Evolutionary conservation across 1,140 invertebrate species (phyloP).

Genomic region (Whitmania pigra): DNA sequence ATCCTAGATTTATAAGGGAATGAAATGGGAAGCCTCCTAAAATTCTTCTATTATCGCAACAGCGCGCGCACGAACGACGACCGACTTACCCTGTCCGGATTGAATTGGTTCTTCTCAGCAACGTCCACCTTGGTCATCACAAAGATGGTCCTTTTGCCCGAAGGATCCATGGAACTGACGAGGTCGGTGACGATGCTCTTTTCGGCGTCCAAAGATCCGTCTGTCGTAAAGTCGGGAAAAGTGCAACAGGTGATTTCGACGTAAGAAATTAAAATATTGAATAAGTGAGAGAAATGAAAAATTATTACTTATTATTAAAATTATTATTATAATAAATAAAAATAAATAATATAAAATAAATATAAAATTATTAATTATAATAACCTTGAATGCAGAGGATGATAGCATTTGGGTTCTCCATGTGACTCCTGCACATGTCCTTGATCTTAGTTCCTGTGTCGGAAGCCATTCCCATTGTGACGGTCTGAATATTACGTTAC

Average conservation of each 20-base stretch:
- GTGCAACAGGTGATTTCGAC: no score
- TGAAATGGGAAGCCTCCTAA: no score
- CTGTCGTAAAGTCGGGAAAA: constrained; percentile 35
- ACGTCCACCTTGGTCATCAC: constrained; percentile 89
- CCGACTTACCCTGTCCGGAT: constrained; percentile 67
- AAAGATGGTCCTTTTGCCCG: constrained; percentile 91
- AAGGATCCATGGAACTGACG: constrained; percentile 84
- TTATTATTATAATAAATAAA: no score
- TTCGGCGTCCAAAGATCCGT: constrained; percentile 96
- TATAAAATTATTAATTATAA: no score
- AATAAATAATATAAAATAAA: no score
- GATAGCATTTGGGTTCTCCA: constrained; percentile 98
- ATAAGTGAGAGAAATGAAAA: no score
- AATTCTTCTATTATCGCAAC: no score
- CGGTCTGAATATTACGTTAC: constrained; percentile 27
- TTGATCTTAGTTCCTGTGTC: constrained; percentile 84
- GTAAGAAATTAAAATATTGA: no score
- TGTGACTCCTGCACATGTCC: constrained; percentile 66
- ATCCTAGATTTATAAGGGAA: no score
- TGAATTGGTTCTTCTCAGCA: constrained; percentile 83
- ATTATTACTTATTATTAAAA: no score
- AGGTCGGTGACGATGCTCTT: constrained; percentile 95
- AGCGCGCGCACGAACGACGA: no score
- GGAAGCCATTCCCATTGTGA: constrained; percentile 85
- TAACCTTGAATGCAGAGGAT: constrained; percentile 85